These are phyloP conservation scores for Speoplatyrhinus poulsoni DNA, from an alignment of 2,113 vertebrate genomes.

Conservation along the genomic window DNA sequence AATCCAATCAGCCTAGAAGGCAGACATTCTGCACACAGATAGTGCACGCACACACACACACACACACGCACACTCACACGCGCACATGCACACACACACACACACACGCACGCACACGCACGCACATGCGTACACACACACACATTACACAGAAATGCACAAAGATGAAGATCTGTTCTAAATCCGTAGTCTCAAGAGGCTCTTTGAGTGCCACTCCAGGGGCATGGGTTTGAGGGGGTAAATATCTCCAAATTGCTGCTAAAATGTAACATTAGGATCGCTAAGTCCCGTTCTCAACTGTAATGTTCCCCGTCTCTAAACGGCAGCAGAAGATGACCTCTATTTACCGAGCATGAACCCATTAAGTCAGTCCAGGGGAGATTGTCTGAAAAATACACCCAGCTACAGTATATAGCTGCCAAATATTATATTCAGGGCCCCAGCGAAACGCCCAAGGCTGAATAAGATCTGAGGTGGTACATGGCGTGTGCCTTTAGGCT, in stretches of 20 bases:
- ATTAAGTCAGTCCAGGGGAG: slow-evolving; percentile 68
- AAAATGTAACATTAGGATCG: slow-evolving; percentile 75
- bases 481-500: slow-evolving; percentile 43
- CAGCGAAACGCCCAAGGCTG: slow-evolving; percentile 48
- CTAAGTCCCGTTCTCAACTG: slow-evolving; percentile 59
- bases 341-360: slow-evolving; percentile 58
- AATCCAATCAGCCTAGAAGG: background rate
- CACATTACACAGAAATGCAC: slow-evolving; percentile 39
- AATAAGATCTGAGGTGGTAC: slow-evolving; percentile 43
- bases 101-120: slow-evolving; percentile 49
- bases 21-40: background rate
- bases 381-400: slow-evolving; percentile 66
- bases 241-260: slow-evolving; percentile 75
- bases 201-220: slow-evolving; percentile 74
- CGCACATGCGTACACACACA: slow-evolving; percentile 36
- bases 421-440: slow-evolving; percentile 36
- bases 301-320: slow-evolving; percentile 61
- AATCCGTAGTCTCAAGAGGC: slow-evolving; percentile 67
- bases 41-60: background rate
- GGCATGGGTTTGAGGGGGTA: slow-evolving; percentile 54
- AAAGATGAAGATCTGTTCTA: slow-evolving; percentile 61
- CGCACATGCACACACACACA: slow-evolving; percentile 41
- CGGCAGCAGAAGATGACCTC: slow-evolving; percentile 60
- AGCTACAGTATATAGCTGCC: slow-evolving; percentile 11
- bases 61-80: slow-evolving; percentile 42